Evolutionary conservation across 2,113 vertebrate genomes (phyloP), one percentile per base, ranked within the genome.

Genomic region (Saccopteryx bilineata): DNA sequence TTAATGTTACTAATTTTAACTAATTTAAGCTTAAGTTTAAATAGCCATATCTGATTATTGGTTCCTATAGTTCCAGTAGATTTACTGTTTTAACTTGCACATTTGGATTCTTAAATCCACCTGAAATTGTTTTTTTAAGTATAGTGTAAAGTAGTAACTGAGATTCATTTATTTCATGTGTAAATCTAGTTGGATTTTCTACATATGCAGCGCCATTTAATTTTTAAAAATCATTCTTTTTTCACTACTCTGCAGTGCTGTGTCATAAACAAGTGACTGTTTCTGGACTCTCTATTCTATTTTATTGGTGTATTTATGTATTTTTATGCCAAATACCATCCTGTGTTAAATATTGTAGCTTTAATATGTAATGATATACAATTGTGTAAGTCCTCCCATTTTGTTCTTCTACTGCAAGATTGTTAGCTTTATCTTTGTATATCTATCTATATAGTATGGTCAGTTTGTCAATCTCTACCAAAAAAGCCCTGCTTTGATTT

Each of bases 21-120:
- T 28, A 71, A 75, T 24, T 71, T 58, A 74, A 84, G 28, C 21
- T 76, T 69, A 79, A 13, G 12, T 79, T 33, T 65, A 72, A 88
- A 72, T 61, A 39, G 39, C 39, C 39, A 39, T 39, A 39, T 39
- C 39, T 39, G 39, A 39, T 39, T 39, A 39, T 39, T 71, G 54
- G 60, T 87, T 56, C 56, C 92, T 82, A 26, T 60, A 69, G 28
- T 83, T 84, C 48, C 23, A 72, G 56, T 54, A 65, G 23, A 17
- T 69, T 91, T 83, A 61, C 48, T 91, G 39, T 83, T 69, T 72
- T 88, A 88, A 69, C 28, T 56, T 94, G 46, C 66, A 56, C 46
- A 72, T 80, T 84, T 72, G 92, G 39, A 92, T 66, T 92, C 39
- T 96, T 92, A 84, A 85, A 80, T 91, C 23, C 28, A 39, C 18